Evolutionary conservation across 2,113 vertebrate genomes (phyloP).

Genomic region (Lathamus discolor): DNA sequence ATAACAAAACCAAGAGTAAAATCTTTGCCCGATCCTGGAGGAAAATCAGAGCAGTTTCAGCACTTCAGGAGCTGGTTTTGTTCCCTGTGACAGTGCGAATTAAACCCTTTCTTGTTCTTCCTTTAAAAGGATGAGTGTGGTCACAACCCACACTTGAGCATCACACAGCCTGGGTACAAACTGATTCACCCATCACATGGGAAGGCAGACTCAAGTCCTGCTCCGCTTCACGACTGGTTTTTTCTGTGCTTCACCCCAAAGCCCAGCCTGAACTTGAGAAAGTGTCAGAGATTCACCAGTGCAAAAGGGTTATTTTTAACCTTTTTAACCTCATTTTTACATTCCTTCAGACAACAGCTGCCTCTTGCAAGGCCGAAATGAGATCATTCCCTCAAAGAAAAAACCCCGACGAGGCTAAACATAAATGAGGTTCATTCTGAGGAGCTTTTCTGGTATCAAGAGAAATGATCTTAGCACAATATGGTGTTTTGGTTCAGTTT

Average conservation of each 20-base stretch:
- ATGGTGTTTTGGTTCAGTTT: conserved; percentile 38
- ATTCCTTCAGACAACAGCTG: neutral
- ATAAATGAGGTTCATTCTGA: neutral
- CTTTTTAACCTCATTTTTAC: neutral
- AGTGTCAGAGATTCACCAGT: neutral
- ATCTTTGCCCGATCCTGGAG: neutral
- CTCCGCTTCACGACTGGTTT: neutral
- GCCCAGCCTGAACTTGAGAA: neutral
- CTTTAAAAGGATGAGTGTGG: neutral
- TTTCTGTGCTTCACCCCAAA: neutral
- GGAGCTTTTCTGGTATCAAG: neutral
- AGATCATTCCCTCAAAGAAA: neutral
- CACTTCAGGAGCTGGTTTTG: neutral
- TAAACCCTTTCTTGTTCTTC: neutral
- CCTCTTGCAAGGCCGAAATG: neutral
- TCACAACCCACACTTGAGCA: neutral
- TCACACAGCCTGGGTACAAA: neutral
- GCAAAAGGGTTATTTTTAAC: neutral
- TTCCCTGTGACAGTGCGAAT: neutral
- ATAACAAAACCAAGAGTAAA: neutral
- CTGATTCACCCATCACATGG: neutral
- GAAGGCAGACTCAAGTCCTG: neutral
- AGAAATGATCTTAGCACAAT: neutral
- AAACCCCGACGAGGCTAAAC: neutral
- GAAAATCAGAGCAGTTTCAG: neutral